These are phyloP conservation scores for Hirtodrosophila confusa DNA, from an alignment of 2,888 invertebrate species.

Conservation along the genomic window DNA sequence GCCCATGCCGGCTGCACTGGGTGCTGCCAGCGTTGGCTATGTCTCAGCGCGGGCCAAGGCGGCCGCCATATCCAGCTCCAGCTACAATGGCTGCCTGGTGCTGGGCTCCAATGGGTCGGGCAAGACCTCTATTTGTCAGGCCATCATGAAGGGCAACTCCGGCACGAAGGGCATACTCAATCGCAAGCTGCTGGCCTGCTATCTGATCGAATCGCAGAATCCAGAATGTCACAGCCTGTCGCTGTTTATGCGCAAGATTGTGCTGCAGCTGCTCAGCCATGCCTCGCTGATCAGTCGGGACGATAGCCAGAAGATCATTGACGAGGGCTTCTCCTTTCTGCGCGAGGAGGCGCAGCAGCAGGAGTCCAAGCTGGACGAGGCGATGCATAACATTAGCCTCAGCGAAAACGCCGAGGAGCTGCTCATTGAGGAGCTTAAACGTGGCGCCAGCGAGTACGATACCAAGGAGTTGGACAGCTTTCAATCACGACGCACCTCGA, in stretches of 20 bases:
- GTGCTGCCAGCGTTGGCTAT: constrained; percentile 63
- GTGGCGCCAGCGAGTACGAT: constrained; percentile 74
- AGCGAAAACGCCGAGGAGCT: constrained; percentile 83
- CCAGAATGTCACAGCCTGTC: constrained; percentile 93
- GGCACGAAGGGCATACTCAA: constrained; percentile 85
- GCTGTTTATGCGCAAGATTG: constrained; percentile 93
- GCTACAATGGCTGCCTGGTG: constrained; percentile 92
- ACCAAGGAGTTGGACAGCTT: constrained; percentile 76
- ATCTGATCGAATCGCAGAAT: constrained; percentile 94
- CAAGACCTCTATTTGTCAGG: constrained; percentile 95
- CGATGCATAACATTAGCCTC: constrained; percentile 80
- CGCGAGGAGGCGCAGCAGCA: constrained; percentile 82
- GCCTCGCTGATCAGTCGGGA: constrained; percentile 84
- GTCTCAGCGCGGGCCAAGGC: constrained; percentile 81
- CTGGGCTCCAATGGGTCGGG: constrained; percentile 97
- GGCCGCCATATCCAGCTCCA: constrained; percentile 79
- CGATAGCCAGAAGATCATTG: constrained; percentile 80
- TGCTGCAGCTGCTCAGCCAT: constrained; percentile 92
- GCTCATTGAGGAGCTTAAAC: constrained; percentile 82
- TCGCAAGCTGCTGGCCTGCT: constrained; percentile 92
- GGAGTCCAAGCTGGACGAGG: constrained; percentile 80
- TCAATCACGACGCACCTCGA: constrained; percentile 76
- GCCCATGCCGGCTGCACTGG: constrained; percentile 71
- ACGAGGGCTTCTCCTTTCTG: constrained; percentile 81
- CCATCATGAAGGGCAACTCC: constrained; percentile 85